These are phyloP conservation scores for Drosophila subpulchrella DNA, from an alignment of 1,140 invertebrate species.

Conservation along the genomic window DNA sequence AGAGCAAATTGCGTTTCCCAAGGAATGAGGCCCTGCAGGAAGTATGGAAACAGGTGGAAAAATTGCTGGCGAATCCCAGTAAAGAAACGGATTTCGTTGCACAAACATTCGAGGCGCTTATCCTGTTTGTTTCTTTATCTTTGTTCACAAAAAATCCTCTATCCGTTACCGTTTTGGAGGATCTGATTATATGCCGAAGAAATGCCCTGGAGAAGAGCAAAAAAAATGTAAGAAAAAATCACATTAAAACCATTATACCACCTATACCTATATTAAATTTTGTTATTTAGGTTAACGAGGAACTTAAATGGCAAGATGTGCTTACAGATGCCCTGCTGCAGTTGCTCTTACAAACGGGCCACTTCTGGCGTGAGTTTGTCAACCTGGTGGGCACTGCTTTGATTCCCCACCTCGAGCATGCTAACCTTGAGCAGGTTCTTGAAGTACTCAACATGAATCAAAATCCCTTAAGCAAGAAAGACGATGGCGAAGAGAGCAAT, in stretches of 20 bases:
- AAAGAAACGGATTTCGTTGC: conserved; percentile 6
- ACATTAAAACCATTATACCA: too few relatives aligned
- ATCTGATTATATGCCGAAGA: conserved; percentile 52
- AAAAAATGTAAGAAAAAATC: neutral
- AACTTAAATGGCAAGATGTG: conserved; percentile 58
- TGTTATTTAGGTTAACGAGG: neutral
- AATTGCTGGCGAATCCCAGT: conserved; percentile 11
- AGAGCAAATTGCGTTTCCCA: conserved; percentile 19
- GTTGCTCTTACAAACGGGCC: conserved; percentile 55
- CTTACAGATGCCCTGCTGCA: conserved; percentile 56
- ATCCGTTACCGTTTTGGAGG: conserved; percentile 14
- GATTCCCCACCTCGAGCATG: conserved; percentile 32
- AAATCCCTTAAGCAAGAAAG: conserved; percentile 48
- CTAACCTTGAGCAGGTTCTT: conserved; percentile 52
- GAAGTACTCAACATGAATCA: conserved; percentile 44
- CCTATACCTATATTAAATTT: neutral
- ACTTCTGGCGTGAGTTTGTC: conserved; percentile 53
- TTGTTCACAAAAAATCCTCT: conserved; percentile 20
- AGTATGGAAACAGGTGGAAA: conserved; percentile 38
- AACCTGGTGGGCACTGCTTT: conserved; percentile 26
- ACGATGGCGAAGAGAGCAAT: conserved; percentile 19
- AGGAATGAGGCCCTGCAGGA: conserved; percentile 4
- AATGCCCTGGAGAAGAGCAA: conserved; percentile 28
- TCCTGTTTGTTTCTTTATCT: conserved; percentile 48
- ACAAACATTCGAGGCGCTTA: conserved; percentile 46